Base-by-base conservation (phyloP, 1,140 invertebrate genomes). In the Brachionus angularis region DNA sequence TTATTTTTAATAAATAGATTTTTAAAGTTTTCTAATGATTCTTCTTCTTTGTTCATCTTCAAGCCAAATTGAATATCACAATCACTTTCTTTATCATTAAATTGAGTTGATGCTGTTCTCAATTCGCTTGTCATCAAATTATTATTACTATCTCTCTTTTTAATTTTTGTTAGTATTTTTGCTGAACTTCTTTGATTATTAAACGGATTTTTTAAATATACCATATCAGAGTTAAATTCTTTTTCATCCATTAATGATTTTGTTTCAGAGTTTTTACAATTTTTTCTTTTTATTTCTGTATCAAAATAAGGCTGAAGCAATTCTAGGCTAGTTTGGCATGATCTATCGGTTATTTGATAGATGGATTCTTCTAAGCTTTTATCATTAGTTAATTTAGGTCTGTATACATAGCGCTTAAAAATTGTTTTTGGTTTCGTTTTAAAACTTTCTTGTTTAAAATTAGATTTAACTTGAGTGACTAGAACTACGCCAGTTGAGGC, bases 261-360 rank as follows among this genome's bases (percentile, higher is more conserved):
- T 55, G 31, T 55, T 1, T 55, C 52, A n/a, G 34, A n/a, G n/a
- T n/a, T 34, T 5, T 18, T 55, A 16, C 5, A 8, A n/a, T 16
- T 29, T 33, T 55, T 55, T 33, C 52, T 31, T 33, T 33, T 31
- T 31, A 33, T 55, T 8, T 33, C 33, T 1, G 53, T 39, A 39
- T 58, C 33, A 14, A 5, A 18, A 14, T 23, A 1, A 58, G n/a
- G 18, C 3, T 31, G 53, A 14, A 58, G 39, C 21, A 36, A 39
- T 27, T 58, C 53, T 23, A 58, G 18, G 39, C 53, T 58, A 47
- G 62, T 67, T 25, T 67, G 62, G 47, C 62, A 67, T 12, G 62
- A 67, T 27, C 62, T 23, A 8, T 58, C 53, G 25, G 33, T 58
- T 14, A 58, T 58, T 39, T 58, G 53, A 58, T 58, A 58, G 23